A percentile compares a stretch with the other conserved stretches of the same genome.
These are phyloP conservation scores for Barnardius zonarius DNA, from an alignment of 2,113 vertebrate genomes.

Conservation along the genomic window DNA sequence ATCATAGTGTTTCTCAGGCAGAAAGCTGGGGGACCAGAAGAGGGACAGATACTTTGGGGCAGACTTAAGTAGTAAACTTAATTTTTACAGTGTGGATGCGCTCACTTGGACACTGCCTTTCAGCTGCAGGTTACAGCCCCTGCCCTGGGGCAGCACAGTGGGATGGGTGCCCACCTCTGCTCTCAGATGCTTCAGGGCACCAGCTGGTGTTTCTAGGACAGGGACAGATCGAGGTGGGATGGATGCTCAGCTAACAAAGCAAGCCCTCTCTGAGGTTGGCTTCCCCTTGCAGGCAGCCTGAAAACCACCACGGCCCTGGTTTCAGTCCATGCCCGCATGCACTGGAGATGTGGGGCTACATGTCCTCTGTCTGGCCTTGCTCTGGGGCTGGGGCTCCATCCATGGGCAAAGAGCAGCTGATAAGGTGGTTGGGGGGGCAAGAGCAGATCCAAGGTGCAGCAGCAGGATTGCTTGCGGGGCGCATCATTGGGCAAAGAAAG, in stretches of 20 bases:
- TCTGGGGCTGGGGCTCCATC: neutral
- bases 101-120: neutral
- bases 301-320: neutral
- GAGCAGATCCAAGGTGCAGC: neutral
- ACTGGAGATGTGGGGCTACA: neutral
- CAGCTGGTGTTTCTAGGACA: neutral
- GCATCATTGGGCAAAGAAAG: neutral
- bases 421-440: neutral
- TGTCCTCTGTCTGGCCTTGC: neutral
- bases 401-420: neutral
- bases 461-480: accelerated
- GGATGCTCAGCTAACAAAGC: neutral
- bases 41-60: neutral
- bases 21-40: neutral
- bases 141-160: neutral
- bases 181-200: neutral
- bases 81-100: neutral
- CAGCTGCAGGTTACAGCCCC: neutral
- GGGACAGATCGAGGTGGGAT: neutral
- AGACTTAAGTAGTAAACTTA: neutral
- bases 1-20: neutral
- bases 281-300: neutral
- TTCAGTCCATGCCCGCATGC: accelerated
- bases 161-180: neutral
- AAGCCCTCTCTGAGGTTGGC: neutral